Percentiles rank a stretch among this genome's conserved stretches.
These are phyloP conservation scores for Protodeltote pygarga DNA, from an alignment of 2,888 invertebrate species.

Conservation along the genomic window DNA sequence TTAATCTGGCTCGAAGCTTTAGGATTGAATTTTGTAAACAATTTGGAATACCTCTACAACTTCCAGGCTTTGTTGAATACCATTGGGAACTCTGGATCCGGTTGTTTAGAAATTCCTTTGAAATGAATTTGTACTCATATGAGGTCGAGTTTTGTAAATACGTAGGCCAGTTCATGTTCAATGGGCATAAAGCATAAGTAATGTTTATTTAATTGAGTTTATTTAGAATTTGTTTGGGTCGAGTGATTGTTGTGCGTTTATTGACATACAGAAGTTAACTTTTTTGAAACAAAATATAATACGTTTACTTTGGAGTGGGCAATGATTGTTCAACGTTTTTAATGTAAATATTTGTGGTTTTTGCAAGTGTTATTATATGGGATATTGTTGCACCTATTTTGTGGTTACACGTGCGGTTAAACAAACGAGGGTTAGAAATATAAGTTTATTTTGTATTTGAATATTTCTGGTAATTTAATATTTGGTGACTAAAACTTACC, in stretches of 20 bases:
- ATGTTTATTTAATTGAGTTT: conserved; percentile 75
- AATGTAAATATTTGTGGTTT: conserved; percentile 21
- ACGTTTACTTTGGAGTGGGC: conserved; percentile 23
- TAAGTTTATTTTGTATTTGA: conserved; percentile 27
- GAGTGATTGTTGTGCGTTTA: conserved; percentile 41
- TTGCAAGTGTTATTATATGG: conserved; percentile 1
- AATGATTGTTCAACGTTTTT: conserved; percentile 32
- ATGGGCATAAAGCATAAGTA: conserved; percentile 61
- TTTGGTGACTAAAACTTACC: no score
- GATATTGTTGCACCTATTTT: conserved; percentile 18
- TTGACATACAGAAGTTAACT: conserved; percentile 32
- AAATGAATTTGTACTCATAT: conserved; percentile 82
- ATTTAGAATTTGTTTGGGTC: conserved; percentile 57
- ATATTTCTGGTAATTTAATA: no score
- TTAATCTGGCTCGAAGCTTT: conserved; percentile 86
- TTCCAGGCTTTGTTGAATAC: conserved; percentile 86
- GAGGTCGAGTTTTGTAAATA: conserved; percentile 76
- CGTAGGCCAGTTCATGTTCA: conserved; percentile 69
- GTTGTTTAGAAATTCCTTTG: conserved; percentile 84
- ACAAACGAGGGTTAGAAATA: conserved; percentile 20
- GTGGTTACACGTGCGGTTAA: no score
- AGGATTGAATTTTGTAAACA: conserved; percentile 87
- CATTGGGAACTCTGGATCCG: conserved; percentile 81
- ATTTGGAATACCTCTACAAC: conserved; percentile 86
- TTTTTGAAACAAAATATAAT: conserved; percentile 41